Base-by-base conservation (phyloP, 2,888 invertebrate species). In the Leucoma salicis region DNA sequence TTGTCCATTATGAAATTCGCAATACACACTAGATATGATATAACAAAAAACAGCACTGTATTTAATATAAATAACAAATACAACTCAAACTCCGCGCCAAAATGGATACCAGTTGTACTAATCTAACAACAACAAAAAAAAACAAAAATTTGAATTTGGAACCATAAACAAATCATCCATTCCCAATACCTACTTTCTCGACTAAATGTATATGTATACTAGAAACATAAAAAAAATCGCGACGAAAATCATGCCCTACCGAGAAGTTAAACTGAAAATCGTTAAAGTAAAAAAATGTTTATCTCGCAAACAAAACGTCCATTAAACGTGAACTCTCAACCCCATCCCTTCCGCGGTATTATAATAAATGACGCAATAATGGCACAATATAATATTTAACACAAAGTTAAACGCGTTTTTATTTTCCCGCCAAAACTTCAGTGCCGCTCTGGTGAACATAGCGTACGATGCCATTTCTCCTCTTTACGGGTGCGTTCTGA, bases 371-470 rank as follows among this genome's bases (percentile, higher is more conserved):
- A 78, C 76, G 83, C 77, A 86, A 89, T 89, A 87, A 89, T 88
- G 84, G 82, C 84, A 85, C 87, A 85, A 86, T 88, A 89, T 88
- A 85, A 88, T 87, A 89, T 86, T n/a, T 87, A 88, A 86, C 87
- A 84, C 83, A 87, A 89, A 89, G 89, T 89, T 87, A 88, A 88
- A 85, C 82, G 82, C 75, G 78, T 84, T 87, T 88, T 88, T 87
- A 85, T 85, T 86, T 88, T 82, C 72, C 78, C 78, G 72, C 74
- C 74, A 49, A 78, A 86, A 85, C 77, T 86, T 80, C 73, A 74
- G 79, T 68, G 69, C 60, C 76, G 76, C 74, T 74, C 68, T 61
- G 74, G 60, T 70, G 75, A 70, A 63, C 78, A 69, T 65, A 63
- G 66, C 66, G 69, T 51, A 64, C 67, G 65, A 64, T 67, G 78